Conservation (phyloP, 2,113 vertebrate species). For the Lampris megalopsis region DNA sequence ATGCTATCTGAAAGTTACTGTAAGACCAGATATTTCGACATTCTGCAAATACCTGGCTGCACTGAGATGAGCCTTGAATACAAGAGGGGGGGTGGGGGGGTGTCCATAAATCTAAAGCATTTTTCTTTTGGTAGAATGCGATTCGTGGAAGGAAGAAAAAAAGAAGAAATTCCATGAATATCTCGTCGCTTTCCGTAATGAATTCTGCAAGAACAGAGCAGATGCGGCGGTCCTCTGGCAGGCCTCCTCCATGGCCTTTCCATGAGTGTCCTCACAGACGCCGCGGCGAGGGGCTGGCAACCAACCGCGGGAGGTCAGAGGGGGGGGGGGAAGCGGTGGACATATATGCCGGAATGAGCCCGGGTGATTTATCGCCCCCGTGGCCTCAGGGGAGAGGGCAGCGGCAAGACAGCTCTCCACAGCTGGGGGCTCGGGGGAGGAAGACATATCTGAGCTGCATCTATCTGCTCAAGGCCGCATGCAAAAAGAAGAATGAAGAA, state of each 20-base stretch:
- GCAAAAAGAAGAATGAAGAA: slow-evolving; percentile 1
- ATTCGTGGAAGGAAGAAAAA: background rate
- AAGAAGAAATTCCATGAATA: slow-evolving; percentile 36
- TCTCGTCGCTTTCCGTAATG: slow-evolving; percentile 20
- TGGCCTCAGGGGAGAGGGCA: slow-evolving; percentile 40
- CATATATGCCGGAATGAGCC: slow-evolving; percentile 54
- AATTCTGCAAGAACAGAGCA: slow-evolving; percentile 36
- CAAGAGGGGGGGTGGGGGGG: background rate
- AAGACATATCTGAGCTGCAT: slow-evolving; percentile 46
- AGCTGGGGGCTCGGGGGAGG: slow-evolving; percentile 46
- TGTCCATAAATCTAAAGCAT: background rate
- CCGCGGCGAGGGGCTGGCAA: slow-evolving; percentile 11
- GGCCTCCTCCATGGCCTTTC: background rate
- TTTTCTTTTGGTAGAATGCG: slow-evolving; percentile 1
- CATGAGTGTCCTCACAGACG: slow-evolving; percentile 35
- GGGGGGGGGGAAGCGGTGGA: slow-evolving; percentile 36
- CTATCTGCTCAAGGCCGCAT: slow-evolving; percentile 25
- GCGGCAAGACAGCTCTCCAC: slow-evolving; percentile 42
- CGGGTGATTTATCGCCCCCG: slow-evolving; percentile 49
- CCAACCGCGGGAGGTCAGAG: slow-evolving; percentile 41
- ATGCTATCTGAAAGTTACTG: background rate
- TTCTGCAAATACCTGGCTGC: background rate
- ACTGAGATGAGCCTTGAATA: background rate
- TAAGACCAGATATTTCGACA: background rate
- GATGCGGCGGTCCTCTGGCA: background rate